phyloP scores from a whole-genome alignment of 2,797 vertebrate species.

The Diglossa cyanea region DNA sequence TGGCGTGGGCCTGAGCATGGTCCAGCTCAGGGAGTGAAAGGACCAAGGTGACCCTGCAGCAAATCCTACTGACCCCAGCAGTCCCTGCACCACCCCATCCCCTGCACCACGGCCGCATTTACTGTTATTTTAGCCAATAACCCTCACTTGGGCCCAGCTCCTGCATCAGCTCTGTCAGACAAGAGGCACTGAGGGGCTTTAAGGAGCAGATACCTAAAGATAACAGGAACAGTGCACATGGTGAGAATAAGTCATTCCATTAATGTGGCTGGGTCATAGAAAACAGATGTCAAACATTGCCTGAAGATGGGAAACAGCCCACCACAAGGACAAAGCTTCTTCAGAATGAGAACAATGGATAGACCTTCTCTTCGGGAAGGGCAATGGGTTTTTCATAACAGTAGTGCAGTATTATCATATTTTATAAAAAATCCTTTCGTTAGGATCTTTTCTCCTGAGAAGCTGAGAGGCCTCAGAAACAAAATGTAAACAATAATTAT shows the following conservation, averaged over 20 bases:
- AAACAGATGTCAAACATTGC: background rate
- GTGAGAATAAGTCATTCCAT: background rate
- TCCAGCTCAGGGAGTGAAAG: no score
- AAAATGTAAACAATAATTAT: no score
- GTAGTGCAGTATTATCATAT: no score
- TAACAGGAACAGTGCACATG: background rate
- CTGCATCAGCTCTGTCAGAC: background rate
- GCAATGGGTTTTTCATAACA: no score
- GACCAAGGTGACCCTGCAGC: no score
- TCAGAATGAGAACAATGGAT: background rate
- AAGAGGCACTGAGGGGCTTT: no score
- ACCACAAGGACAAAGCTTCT: background rate
- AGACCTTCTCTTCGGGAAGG: background rate
- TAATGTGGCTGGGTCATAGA: background rate
- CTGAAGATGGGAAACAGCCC: background rate
- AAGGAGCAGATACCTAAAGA: background rate
- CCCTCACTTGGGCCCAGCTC: background rate
- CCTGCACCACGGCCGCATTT: rapidly evolving
- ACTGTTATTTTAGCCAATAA: background rate
- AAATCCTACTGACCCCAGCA: no score
- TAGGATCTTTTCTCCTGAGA: no score
- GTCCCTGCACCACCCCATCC: no score
- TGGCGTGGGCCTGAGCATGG: no score
- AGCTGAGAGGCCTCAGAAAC: no score
- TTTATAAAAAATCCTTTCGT: no score